Evolutionary conservation across 2,888 invertebrate species (phyloP).

Genomic region (Drosophila subsilvestris): DNA sequence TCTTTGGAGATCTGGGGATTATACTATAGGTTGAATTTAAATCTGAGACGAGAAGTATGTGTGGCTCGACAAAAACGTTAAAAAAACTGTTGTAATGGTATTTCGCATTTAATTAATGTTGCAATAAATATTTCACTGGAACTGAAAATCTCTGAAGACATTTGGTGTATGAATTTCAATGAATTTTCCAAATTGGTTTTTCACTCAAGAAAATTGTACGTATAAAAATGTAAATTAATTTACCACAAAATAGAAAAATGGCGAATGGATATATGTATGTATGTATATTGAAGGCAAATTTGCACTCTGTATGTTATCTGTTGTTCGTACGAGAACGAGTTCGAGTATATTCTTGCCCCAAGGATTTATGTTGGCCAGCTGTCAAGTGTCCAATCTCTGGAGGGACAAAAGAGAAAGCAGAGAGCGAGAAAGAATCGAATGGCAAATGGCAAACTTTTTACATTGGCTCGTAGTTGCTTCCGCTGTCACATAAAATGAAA

Average conservation of each 20-base stretch:
- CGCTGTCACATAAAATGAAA: constrained; percentile 42
- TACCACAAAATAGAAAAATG: constrained; percentile 2
- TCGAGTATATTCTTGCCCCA: neutral
- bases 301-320: constrained; percentile 27
- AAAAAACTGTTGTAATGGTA: too few relatives aligned
- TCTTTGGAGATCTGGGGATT: neutral
- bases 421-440: neutral
- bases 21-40: too few relatives aligned
- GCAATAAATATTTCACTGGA: too few relatives aligned
- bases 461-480: constrained; percentile 32
- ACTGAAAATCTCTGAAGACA: too few relatives aligned
- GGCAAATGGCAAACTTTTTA: constrained; percentile 21
- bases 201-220: neutral
- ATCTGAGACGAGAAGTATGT: too few relatives aligned
- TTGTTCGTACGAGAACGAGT: neutral
- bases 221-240: constrained; percentile 15
- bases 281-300: constrained; percentile 26
- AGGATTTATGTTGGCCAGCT: constrained; percentile 26
- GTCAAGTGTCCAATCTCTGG: constrained; percentile 21
- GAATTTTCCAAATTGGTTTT: too few relatives aligned
- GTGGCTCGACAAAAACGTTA: too few relatives aligned
- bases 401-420: neutral
- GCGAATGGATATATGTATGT: constrained; percentile 12
- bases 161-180: too few relatives aligned
- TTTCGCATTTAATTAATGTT: too few relatives aligned